Conservation (phyloP, 2,888 invertebrate species). For the Hypomecis atomaria region DNA sequence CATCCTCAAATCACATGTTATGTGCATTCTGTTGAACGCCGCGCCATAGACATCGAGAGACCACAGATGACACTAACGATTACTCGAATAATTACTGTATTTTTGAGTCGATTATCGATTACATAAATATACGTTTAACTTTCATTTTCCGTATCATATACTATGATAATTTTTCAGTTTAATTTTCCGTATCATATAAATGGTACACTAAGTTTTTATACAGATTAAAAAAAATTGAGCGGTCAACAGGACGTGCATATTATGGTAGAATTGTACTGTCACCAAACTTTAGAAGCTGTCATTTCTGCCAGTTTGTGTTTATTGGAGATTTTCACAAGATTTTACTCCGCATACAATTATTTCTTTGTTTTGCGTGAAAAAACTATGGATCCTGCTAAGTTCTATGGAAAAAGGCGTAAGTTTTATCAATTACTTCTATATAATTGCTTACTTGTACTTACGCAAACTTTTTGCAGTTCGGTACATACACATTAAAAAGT, state of each 20-base stretch:
- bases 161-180: no score
- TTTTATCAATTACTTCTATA: background rate
- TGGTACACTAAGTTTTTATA: background rate
- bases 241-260: background rate
- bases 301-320: conserved; percentile 1
- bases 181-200: background rate
- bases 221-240: background rate
- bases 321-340: conserved; percentile 1
- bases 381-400: conserved; percentile 1
- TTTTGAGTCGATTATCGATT: no score
- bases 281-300: conserved; percentile 14
- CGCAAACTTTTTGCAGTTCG: conserved; percentile 1
- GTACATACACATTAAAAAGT: conserved; percentile 72
- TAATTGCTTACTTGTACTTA: background rate
- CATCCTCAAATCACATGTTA: no score
- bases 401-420: conserved; percentile 2
- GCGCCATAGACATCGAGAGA: no score
- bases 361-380: background rate
- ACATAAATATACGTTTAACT: no score
- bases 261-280: conserved; percentile 8
- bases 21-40: no score
- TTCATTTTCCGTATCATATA: no score
- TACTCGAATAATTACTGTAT: no score
- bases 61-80: no score
- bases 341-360: background rate